Conservation (phyloP, 2,888 invertebrate genomes). For the Mechanitis messenoides region DNA sequence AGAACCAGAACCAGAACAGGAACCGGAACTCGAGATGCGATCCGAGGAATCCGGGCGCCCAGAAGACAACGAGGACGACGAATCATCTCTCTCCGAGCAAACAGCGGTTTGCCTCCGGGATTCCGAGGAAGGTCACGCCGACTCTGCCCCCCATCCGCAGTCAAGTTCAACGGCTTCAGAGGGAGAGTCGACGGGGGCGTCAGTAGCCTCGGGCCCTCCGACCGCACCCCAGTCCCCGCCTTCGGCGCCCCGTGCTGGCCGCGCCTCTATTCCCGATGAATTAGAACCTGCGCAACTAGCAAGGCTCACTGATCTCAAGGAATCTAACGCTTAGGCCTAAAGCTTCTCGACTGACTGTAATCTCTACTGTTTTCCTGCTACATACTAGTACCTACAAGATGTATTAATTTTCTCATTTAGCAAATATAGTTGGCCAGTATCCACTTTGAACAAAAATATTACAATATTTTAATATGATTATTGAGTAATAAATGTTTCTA, state of each 20-base stretch:
- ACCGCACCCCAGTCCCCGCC: constrained; percentile 75
- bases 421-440: not conserved
- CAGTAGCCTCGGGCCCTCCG: constrained; percentile 75
- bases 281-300: constrained; percentile 92
- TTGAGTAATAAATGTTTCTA: no score
- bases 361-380: not conserved
- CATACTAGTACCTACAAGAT: not conserved
- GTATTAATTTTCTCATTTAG: constrained; percentile 5
- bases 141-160: constrained; percentile 74
- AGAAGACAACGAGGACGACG: constrained; percentile 62
- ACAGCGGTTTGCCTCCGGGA: constrained; percentile 64
- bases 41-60: constrained; percentile 37
- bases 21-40: constrained; percentile 30
- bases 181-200: constrained; percentile 79
- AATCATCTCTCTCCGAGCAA: constrained; percentile 69
- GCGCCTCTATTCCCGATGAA: constrained; percentile 92
- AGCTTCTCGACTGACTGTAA: constrained; percentile 15
- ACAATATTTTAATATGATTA: no score
- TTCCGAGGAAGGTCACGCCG: constrained; percentile 75
- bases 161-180: constrained; percentile 83
- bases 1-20: constrained; percentile 27
- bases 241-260: constrained; percentile 84
- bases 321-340: constrained; percentile 87
- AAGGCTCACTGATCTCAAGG: constrained; percentile 90
- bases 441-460: no score